Evolutionary conservation across 2,113 vertebrate species (phyloP), one percentile per base, ranked within the genome.

Genomic region (Perca schrenkii): DNA sequence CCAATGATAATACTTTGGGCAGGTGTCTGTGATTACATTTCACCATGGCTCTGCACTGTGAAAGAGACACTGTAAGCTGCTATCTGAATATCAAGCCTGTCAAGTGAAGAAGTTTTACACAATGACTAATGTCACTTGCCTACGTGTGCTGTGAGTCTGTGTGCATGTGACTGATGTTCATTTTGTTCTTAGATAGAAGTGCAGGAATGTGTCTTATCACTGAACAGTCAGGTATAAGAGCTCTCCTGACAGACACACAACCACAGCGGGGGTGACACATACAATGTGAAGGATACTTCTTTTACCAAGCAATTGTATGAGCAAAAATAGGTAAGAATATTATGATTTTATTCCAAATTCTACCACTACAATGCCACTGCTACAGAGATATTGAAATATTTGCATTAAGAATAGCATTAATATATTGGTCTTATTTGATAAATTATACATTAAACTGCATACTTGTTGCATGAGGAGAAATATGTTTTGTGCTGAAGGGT

Each of bases 171-270:
- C 17, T 71, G 50, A 53, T 67, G 57, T 71, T 65, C 72, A 50
- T 60, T 72, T 84, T 74, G 60, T 69, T 50, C 17, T 12, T 63
- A 81, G 58, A 80, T 43, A 50, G 21, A 79, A 47, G 34, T 25
- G 16, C 65, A 70, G 82, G 84, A 83, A 86, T 85, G 80, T 88
- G 50, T 72, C 70, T 86, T 71, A 66, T 85, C 77, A 40, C 40
- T 50, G 34, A 83, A 21, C 31, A 61, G 25, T 53, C 1, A 10
- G 52, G 36, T 89, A 90, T 90, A 93, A 88, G 17, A 88, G 13
- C 78, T 53, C 28, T 49, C 4, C 47, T 68, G 54, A 52, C 19
- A 22, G 31, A 49, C 6, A 69, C 62, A 65, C 11, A 49, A 60
- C 8, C 28, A 62, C 65, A 34, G 65, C 63, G 8, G 50, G 74